phyloP scores from a whole-genome alignment of 2,797 vertebrate species.

The Melopsittacus undulatus region DNA sequence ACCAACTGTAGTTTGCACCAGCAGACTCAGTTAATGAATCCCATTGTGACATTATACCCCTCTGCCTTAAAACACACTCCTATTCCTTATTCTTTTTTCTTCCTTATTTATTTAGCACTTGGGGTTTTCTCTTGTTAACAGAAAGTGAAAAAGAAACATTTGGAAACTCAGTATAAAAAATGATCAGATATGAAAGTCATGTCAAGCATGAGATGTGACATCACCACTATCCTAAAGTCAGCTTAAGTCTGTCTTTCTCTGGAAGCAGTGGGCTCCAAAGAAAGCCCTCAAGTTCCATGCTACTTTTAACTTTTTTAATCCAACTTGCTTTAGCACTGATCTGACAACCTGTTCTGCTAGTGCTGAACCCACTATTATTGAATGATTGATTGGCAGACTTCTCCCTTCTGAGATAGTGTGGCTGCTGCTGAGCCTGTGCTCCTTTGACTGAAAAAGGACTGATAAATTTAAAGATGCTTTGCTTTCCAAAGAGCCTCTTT shows the following conservation, averaged over 20 bases:
- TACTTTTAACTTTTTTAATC: constrained; percentile 17
- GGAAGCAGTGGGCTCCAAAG: background rate
- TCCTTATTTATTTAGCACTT: background rate
- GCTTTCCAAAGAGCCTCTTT: background rate
- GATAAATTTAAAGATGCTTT: background rate
- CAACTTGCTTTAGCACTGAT: background rate
- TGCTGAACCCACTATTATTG: background rate
- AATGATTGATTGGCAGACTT: background rate
- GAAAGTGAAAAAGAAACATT: background rate
- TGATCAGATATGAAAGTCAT: background rate
- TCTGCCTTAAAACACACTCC: background rate
- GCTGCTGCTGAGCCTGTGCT: background rate
- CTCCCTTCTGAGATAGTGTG: background rate
- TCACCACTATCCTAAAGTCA: background rate
- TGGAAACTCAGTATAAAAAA: background rate
- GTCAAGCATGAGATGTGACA: background rate
- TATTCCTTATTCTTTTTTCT: background rate
- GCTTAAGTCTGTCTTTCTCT: background rate
- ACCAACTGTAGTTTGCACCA: background rate
- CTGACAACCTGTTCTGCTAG: background rate
- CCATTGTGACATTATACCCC: background rate
- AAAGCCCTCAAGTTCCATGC: background rate
- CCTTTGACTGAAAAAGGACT: background rate
- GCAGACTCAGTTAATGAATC: background rate
- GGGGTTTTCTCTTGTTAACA: background rate